Percentiles rank a stretch among this genome's conserved stretches.
Conservation (phyloP, 2,888 invertebrate genomes). For the Vesta saturnalis region DNA sequence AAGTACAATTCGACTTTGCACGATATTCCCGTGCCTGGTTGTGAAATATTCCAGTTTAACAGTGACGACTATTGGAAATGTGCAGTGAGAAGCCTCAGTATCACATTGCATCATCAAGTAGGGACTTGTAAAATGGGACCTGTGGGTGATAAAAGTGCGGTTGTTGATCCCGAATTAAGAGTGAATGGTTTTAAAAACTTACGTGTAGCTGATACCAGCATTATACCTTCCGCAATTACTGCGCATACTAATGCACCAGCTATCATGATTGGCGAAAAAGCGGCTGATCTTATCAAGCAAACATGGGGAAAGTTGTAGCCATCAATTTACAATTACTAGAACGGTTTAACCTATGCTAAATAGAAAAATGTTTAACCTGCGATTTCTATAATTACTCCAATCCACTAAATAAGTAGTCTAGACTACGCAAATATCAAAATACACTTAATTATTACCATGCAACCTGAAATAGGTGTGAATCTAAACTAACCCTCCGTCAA, state of each 20-base stretch:
- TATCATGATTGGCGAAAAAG: slow-evolving; percentile 79
- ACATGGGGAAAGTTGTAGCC: slow-evolving; percentile 43
- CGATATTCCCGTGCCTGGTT: slow-evolving; percentile 66
- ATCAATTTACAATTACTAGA: too few species aligned
- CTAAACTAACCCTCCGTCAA: too few species aligned
- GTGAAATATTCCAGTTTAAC: slow-evolving; percentile 64
- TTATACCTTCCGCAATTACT: slow-evolving; percentile 73
- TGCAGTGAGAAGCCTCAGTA: slow-evolving; percentile 67
- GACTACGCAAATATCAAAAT: too few species aligned
- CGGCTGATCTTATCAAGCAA: slow-evolving; percentile 69
- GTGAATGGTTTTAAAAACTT: slow-evolving; percentile 70
- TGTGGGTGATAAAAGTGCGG: slow-evolving; percentile 61
- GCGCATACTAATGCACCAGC: slow-evolving; percentile 75
- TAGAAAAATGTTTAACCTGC: too few species aligned
- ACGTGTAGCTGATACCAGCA: slow-evolving; percentile 74
- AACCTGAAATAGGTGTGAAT: too few species aligned
- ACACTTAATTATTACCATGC: too few species aligned
- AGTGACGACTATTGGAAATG: slow-evolving; percentile 77
- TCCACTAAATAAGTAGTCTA: too few species aligned
- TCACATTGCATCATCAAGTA: slow-evolving; percentile 75
- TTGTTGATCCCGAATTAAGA: slow-evolving; percentile 53
- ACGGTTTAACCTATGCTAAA: neutral
- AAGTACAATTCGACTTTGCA: slow-evolving; percentile 69
- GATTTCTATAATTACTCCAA: too few species aligned
- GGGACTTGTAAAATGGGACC: slow-evolving; percentile 79